A percentile compares a stretch with the other conserved stretches of the same genome.
These are phyloP conservation scores for Tuberolachnus salignus DNA, from an alignment of 2,888 invertebrate species.

Conservation along the genomic window DNA sequence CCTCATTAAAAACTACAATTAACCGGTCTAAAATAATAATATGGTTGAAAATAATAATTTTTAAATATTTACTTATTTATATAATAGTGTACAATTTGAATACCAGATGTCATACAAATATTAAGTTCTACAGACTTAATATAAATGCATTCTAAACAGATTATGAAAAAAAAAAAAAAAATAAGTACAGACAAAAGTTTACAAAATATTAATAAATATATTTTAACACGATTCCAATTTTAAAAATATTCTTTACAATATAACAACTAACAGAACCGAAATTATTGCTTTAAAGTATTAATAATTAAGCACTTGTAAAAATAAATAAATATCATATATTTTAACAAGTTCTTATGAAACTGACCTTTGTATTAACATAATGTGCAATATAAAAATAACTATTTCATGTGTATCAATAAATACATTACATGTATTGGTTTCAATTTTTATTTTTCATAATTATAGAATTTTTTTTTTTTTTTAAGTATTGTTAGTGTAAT, in stretches of 20 bases:
- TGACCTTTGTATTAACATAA: slow-evolving; percentile 11
- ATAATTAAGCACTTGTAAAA: slow-evolving; percentile 29
- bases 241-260: slow-evolving; percentile 39
- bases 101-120: slow-evolving; percentile 23
- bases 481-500: neutral
- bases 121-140: slow-evolving; percentile 16
- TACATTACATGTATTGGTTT: neutral
- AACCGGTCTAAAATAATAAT: slow-evolving; percentile 26
- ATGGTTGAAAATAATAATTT: slow-evolving; percentile 25
- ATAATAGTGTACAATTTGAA: slow-evolving; percentile 40
- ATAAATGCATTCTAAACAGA: slow-evolving; percentile 31
- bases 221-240: slow-evolving; percentile 11
- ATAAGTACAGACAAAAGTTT: slow-evolving; percentile 46
- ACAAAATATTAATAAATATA: slow-evolving; percentile 30
- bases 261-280: slow-evolving; percentile 26
- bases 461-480: slow-evolving; percentile 10
- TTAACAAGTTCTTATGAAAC: slow-evolving; percentile 33
- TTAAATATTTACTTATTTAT: slow-evolving; percentile 23
- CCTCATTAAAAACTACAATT: slow-evolving; percentile 34
- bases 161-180: slow-evolving; percentile 5
- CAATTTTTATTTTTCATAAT: neutral
- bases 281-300: slow-evolving; percentile 41
- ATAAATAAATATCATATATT: slow-evolving; percentile 39
- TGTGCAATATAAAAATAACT: slow-evolving; percentile 25
- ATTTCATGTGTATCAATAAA: neutral